Base-by-base conservation (phyloP, 1,140 invertebrate genomes). In the Tetramorium parvispinum region DNA sequence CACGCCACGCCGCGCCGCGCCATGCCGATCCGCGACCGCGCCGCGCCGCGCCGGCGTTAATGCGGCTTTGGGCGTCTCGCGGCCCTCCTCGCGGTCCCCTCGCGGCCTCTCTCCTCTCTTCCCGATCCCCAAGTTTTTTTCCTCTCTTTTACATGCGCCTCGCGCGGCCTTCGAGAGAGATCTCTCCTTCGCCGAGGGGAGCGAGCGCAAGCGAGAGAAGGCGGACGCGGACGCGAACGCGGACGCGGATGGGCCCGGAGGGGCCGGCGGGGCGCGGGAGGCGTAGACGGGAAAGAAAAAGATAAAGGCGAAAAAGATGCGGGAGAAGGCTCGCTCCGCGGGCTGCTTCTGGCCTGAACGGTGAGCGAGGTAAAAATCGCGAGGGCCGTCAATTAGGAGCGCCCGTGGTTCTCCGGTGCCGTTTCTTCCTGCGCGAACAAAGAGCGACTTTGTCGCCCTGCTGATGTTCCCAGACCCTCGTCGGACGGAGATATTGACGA, bases 341-440 rank as follows among this genome's bases (percentile, higher is more conserved):
- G 61, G 85, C 87, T 90, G 85, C 87, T 90, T 91, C 89, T 90
- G 87, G 90, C 76, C 79, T 88, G 85, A 85, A 87, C 89, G 85
- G 87, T 85, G 89, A 90, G 87, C 79, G 86, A 90, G 89, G 90
- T 91, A 91, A 91, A 91, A 91, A 91, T 91, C 91, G 91, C 88
- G 91, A 92, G 92, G 92, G 92, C 91, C 91, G 93, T 93, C 91
- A 92, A 92, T 90, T 92, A 93, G 93, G 91, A 93, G 89, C 88
- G 90, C 86, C 68, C 88, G 90, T 87, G 70, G 81, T 87, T 88
- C 79, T 73, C 49, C 65, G 77, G 63, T 73, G 86, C 77, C 71
- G 86, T 89, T 90, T 87, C 79, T 82, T 87, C 75, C 73, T 76
- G 77, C 86, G 49, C 88, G 89, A 91, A 91, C 89, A 91, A 91